Evolutionary conservation across 2,888 invertebrate species (phyloP).

Genomic region (Eupithecia tripunctaria): DNA sequence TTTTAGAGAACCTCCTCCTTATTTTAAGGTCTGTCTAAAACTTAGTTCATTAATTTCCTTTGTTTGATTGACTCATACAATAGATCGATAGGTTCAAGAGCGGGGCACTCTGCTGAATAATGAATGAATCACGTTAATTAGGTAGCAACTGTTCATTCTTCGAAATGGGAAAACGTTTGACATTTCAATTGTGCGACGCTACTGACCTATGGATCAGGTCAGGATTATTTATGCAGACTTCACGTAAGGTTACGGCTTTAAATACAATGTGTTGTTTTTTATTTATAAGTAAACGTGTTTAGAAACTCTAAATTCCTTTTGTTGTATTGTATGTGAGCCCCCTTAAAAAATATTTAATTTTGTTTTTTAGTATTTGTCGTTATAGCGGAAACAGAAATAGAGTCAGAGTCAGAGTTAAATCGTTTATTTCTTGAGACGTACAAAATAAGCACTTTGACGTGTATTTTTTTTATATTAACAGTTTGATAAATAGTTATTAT

Average conservation of each 20-base stretch:
- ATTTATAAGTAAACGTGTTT: neutral
- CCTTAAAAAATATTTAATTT: too few relatives aligned
- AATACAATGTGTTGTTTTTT: neutral
- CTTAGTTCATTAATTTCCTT: slow-evolving; percentile 6
- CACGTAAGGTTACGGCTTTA: neutral
- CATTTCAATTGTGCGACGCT: slow-evolving; percentile 40
- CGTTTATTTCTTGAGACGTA: too few relatives aligned
- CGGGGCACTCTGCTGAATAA: slow-evolving; percentile 29
- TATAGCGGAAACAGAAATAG: too few relatives aligned
- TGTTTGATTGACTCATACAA: slow-evolving; percentile 34
- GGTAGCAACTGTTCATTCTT: slow-evolving; percentile 37
- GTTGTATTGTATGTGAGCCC: too few relatives aligned
- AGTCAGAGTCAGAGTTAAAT: too few relatives aligned
- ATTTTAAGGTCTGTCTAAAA: neutral
- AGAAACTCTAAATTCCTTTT: neutral
- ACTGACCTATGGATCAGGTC: slow-evolving; percentile 32
- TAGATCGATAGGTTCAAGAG: slow-evolving; percentile 41
- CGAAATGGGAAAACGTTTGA: slow-evolving; percentile 37
- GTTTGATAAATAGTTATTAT: too few relatives aligned
- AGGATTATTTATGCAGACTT: slow-evolving; percentile 19
- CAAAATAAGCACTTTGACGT: too few relatives aligned
- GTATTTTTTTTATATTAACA: too few relatives aligned
- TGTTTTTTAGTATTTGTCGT: too few relatives aligned
- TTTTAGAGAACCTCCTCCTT: too few relatives aligned
- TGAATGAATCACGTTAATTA: slow-evolving; percentile 41